A percentile compares a stretch with the other conserved stretches of the same genome.
Conservation (phyloP, 2,113 vertebrate genomes). For the Machaerirhynchus nigripectus region DNA sequence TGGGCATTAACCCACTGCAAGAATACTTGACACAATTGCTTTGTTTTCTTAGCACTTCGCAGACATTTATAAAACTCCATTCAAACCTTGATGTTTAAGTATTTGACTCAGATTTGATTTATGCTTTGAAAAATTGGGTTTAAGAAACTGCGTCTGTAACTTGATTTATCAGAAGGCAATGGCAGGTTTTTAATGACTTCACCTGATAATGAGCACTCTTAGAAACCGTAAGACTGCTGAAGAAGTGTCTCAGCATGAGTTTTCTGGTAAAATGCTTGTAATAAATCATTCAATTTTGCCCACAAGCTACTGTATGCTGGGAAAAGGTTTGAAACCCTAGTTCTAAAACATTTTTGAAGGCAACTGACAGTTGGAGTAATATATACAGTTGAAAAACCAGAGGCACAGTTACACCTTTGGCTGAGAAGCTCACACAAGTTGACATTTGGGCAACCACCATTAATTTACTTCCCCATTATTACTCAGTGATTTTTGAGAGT, state of each 20-base stretch:
- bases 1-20: neutral
- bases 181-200: slow-evolving; percentile 21
- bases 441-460: slow-evolving; percentile 9
- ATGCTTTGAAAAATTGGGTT: slow-evolving; percentile 10
- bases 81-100: neutral
- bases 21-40: neutral
- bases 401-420: neutral
- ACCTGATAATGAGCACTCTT: slow-evolving; percentile 32
- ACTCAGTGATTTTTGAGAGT: slow-evolving; percentile 12
- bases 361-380: neutral
- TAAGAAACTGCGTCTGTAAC: neutral
- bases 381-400: neutral
- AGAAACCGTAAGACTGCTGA: neutral
- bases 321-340: slow-evolving; percentile 40
- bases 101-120: neutral
- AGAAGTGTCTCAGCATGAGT: slow-evolving; percentile 23
- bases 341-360: slow-evolving; percentile 33
- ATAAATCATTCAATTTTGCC: slow-evolving; percentile 63
- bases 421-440: slow-evolving; percentile 1
- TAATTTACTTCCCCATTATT: slow-evolving; percentile 27
- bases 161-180: slow-evolving; percentile 6
- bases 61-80: neutral
- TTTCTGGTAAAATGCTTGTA: slow-evolving; percentile 57
- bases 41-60: neutral
- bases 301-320: slow-evolving; percentile 23